These are phyloP conservation scores for Gambusia affinis DNA, from an alignment of 2,113 vertebrate genomes.

Conservation along the genomic window DNA sequence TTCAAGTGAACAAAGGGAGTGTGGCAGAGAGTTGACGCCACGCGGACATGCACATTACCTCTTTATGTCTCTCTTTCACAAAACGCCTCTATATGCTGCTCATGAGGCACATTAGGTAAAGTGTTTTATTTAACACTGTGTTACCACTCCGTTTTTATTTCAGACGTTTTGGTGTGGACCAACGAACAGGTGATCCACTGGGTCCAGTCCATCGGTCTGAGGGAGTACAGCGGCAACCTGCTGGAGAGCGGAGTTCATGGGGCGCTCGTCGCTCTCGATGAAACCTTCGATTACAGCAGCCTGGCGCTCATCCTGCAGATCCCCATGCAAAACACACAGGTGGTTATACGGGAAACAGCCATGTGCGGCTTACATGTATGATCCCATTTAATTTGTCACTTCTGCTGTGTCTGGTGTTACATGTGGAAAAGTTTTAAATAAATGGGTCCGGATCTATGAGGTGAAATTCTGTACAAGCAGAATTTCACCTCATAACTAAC, in stretches of 20 bases:
- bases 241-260: constrained; percentile 92
- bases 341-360: constrained; percentile 49
- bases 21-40: constrained; percentile 67
- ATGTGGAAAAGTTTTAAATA: not conserved
- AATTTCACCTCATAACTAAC: no score
- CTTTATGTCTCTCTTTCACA: constrained; percentile 38
- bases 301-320: constrained; percentile 95
- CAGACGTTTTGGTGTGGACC: constrained; percentile 96
- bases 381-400: not conserved
- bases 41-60: constrained; percentile 60
- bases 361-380: not conserved
- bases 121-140: not conserved
- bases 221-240: constrained; percentile 91
- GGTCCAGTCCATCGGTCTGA: constrained; percentile 92
- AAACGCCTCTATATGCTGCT: constrained; percentile 4
- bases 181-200: constrained; percentile 96
- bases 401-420: not conserved
- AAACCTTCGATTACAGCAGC: constrained; percentile 95
- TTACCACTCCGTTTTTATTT: not conserved
- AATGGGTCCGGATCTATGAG: not conserved
- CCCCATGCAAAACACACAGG: constrained; percentile 97
- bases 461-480: not conserved
- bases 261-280: constrained; percentile 89
- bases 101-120: not conserved
- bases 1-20: constrained; percentile 77